Conservation (phyloP, 2,888 invertebrate genomes). For the Dynastes maya region DNA sequence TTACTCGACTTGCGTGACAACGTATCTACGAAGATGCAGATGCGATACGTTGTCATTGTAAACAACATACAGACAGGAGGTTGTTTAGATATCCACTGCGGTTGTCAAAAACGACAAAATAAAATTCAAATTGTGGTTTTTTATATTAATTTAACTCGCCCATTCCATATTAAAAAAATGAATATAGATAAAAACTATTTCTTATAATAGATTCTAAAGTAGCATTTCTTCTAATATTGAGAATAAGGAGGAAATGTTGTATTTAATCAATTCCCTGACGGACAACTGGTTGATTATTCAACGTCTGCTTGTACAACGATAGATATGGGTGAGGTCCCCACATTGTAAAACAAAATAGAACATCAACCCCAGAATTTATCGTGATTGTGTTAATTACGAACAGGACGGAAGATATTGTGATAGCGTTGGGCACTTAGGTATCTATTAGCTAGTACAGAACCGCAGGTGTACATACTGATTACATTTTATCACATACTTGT, state of each 20-base stretch:
- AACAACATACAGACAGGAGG: too few species aligned
- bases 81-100: too few species aligned
- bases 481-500: constrained; percentile 35
- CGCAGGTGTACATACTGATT: constrained; percentile 32
- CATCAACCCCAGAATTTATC: constrained; percentile 39
- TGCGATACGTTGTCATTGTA: background rate
- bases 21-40: background rate
- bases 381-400: constrained; percentile 35
- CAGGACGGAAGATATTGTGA: constrained; percentile 17
- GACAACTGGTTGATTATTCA: constrained; percentile 26
- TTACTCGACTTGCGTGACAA: background rate
- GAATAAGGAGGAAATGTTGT: background rate
- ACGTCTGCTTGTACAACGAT: constrained; percentile 9
- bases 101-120: too few species aligned
- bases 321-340: constrained; percentile 19
- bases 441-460: constrained; percentile 10
- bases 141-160: too few species aligned
- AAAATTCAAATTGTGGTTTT: too few species aligned
- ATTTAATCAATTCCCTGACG: constrained; percentile 5
- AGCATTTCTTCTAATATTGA: background rate
- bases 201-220: too few species aligned
- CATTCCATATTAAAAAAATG: too few species aligned
- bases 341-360: constrained; percentile 33
- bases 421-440: background rate
- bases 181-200: too few species aligned